Evolutionary conservation across 1,140 invertebrate species (phyloP), one percentile per base, ranked within the genome.

Genomic region (Microvelia longipes): DNA sequence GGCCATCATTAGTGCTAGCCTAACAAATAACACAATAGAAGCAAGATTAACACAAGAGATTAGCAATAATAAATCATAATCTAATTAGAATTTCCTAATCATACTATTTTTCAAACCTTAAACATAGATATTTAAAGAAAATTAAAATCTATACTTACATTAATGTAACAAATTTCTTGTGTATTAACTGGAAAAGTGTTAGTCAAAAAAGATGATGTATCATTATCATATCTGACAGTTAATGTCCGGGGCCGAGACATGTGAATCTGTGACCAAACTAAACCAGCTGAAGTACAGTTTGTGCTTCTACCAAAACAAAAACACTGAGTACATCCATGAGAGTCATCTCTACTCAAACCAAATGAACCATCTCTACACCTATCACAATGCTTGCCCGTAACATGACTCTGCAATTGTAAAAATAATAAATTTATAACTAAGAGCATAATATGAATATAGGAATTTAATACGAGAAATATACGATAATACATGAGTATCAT

Each of bases 281-380:
- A 86, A 25, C 84, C 83, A 2, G 91, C 89, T 77, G 93, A 89
- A 60, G 84, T 83, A 77, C 93, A 96, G 50, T 84, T 80, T 0
- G 84, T 84, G 13, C 88, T 88, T 74, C 91, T 83, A 0, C 88
- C 90, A 76, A 95, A 96, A 80, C 93, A 96, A 80, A 93, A 96
- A 78, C 93, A 77, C 71, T 88, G 84, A 0, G 89, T 93, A 67
- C 93, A 96, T 2, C 93, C 93, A 69, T 85, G 84, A 0, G 86
- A 83, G 79, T 91, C 92, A 2, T 87, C 81, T 0, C 78, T 75
- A 0, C 86, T 82, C 1, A 96, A 77, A 1, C 91, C 92, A 78
- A 94, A 96, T 0, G 91, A 92, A 27, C 90, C 90, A 50, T 89
- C 84, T 76, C 87, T 85, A 79, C 96, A 98, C 29, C 82, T 76